These are phyloP conservation scores for Coregonus suidteri DNA, from an alignment of 2,797 vertebrate species.

Conservation along the genomic window DNA sequence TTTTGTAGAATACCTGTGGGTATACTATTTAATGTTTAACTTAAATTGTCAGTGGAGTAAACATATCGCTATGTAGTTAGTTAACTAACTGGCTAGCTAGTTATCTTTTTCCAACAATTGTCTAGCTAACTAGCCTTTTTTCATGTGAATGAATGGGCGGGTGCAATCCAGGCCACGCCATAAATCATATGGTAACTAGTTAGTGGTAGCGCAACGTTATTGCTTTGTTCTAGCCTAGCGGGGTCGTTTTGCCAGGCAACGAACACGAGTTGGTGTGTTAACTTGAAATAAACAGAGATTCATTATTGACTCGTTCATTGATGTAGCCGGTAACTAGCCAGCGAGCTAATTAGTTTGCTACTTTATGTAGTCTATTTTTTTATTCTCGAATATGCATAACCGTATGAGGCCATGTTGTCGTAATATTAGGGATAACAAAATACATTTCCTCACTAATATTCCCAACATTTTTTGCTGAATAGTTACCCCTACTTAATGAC, in stretches of 20 bases:
- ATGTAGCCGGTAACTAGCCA: not conserved
- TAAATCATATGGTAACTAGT: not conserved
- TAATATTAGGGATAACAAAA: not conserved
- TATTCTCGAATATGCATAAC: not conserved
- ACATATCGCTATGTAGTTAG: no score
- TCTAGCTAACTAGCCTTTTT: conserved; percentile 38
- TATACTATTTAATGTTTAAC: no score
- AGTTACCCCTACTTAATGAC: no score
- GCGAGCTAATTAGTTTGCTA: not conserved
- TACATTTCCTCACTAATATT: not conserved
- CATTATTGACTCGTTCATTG: not conserved
- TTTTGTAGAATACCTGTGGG: no score
- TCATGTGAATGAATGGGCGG: not conserved
- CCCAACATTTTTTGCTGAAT: no score
- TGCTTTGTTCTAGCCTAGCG: not conserved
- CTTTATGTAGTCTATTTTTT: no score
- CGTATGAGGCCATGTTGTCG: not conserved
- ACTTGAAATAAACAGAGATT: no score
- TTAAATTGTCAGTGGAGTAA: no score
- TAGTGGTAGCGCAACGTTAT: not conserved
- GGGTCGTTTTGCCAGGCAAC: not conserved
- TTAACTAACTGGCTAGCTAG: no score
- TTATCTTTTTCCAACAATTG: not conserved
- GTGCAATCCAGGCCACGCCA: not conserved
- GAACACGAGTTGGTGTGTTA: not conserved